These are phyloP conservation scores for Zaprionus ornatus DNA, from an alignment of 1,140 invertebrate genomes.

Conservation along the genomic window DNA sequence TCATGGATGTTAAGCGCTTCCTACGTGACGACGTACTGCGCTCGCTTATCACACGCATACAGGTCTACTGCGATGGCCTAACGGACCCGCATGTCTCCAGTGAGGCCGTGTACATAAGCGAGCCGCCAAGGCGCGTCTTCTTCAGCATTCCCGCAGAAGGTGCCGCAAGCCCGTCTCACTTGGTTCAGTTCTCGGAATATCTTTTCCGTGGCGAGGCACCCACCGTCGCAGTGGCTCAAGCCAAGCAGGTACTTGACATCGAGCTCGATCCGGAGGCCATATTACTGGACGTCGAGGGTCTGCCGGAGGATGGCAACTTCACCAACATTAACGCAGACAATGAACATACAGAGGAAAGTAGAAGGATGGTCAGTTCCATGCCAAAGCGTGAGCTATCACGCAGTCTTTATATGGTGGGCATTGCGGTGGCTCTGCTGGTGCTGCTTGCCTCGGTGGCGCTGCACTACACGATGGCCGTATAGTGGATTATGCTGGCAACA, in stretches of 20 bases:
- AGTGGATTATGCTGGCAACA: constrained; percentile 20
- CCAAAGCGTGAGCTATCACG: constrained; percentile 71
- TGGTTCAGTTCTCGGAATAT: constrained; percentile 79
- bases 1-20: constrained; percentile 76
- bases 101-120: constrained; percentile 70
- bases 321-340: constrained; percentile 3
- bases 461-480: constrained; percentile 58
- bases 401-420: constrained; percentile 76
- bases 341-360: constrained; percentile 30
- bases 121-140: constrained; percentile 77
- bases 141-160: constrained; percentile 62
- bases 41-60: constrained; percentile 76
- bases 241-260: constrained; percentile 78
- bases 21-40: constrained; percentile 77
- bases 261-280: constrained; percentile 71
- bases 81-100: constrained; percentile 70
- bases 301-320: constrained; percentile 68
- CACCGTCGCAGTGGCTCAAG: constrained; percentile 73
- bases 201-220: constrained; percentile 78
- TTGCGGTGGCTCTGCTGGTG: constrained; percentile 69
- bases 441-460: constrained; percentile 66
- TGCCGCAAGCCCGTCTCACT: not conserved
- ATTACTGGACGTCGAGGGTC: constrained; percentile 60
- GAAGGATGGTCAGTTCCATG: constrained; percentile 55
- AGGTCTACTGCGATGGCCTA: constrained; percentile 81